Conservation (phyloP, 2,113 vertebrate species). For the Cyphomyrus discorhynchus region DNA sequence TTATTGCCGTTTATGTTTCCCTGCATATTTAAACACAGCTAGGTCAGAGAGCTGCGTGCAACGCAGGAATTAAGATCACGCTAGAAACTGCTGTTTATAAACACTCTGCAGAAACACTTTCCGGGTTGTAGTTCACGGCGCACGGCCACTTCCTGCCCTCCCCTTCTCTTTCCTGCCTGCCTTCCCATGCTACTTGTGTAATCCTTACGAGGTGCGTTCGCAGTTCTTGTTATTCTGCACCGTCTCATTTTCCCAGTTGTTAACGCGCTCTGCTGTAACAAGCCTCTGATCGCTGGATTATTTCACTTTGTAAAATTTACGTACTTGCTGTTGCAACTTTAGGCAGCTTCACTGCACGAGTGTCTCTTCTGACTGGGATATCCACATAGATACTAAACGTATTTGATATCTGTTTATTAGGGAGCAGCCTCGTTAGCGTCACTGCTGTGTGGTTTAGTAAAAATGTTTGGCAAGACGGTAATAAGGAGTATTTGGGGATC, state of each 20-base stretch:
- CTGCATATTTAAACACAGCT: not conserved
- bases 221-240: not conserved
- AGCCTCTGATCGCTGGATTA: not conserved
- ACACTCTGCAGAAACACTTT: not conserved
- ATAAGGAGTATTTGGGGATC: conserved; percentile 26
- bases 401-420: not conserved
- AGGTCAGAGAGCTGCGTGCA: rapidly evolving
- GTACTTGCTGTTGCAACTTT: not conserved
- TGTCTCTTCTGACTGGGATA: not conserved
- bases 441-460: not conserved
- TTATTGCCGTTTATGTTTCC: not conserved
- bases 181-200: not conserved
- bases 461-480: conserved; percentile 33
- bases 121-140: not conserved
- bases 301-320: not conserved
- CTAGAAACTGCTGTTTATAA: not conserved
- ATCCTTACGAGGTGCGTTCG: not conserved
- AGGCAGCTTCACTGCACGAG: not conserved
- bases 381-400: not conserved
- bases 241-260: not conserved
- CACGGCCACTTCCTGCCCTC: not conserved
- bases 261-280: not conserved
- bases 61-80: not conserved
- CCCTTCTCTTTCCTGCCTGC: not conserved
- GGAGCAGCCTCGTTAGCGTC: not conserved